Conservation (phyloP, 1,140 invertebrate genomes). For the Drosophila setifemur region DNA sequence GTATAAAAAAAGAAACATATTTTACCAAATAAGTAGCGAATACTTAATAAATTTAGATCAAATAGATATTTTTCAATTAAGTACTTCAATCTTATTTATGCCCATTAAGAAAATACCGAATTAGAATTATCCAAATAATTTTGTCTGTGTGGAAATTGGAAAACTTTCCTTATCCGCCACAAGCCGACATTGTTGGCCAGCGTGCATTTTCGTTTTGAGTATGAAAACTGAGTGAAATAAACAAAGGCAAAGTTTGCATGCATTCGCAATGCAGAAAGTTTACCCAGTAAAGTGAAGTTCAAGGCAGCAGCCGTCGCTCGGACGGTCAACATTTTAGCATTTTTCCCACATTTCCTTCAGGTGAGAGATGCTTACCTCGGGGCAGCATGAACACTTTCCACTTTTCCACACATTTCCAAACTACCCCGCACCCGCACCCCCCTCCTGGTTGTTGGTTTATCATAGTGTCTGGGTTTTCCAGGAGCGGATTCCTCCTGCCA, state of each 20-base stretch:
- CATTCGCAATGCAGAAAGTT: slow-evolving; percentile 31
- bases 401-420: neutral
- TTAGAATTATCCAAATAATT: too few relatives aligned
- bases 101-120: too few relatives aligned
- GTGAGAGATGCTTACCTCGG: slow-evolving; percentile 5
- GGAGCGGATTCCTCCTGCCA: too few relatives aligned
- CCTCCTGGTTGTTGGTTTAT: neutral
- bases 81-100: too few relatives aligned
- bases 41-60: too few relatives aligned
- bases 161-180: slow-evolving; percentile 15
- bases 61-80: too few relatives aligned
- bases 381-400: neutral
- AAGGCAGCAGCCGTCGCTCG: slow-evolving; percentile 8
- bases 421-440: too few relatives aligned
- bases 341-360: neutral
- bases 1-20: too few relatives aligned
- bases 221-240: slow-evolving; percentile 34
- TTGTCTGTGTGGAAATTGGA: slow-evolving; percentile 19
- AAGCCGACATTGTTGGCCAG: slow-evolving; percentile 31
- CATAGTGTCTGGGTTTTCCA: neutral
- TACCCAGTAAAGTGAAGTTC: slow-evolving; percentile 2
- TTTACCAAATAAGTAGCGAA: too few relatives aligned
- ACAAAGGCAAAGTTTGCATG: slow-evolving; percentile 37
- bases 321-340: slow-evolving; percentile 28
- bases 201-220: slow-evolving; percentile 6